These are phyloP conservation scores for Chlamydotis undulata DNA, from an alignment of 2,113 vertebrate species.

Conservation along the genomic window DNA sequence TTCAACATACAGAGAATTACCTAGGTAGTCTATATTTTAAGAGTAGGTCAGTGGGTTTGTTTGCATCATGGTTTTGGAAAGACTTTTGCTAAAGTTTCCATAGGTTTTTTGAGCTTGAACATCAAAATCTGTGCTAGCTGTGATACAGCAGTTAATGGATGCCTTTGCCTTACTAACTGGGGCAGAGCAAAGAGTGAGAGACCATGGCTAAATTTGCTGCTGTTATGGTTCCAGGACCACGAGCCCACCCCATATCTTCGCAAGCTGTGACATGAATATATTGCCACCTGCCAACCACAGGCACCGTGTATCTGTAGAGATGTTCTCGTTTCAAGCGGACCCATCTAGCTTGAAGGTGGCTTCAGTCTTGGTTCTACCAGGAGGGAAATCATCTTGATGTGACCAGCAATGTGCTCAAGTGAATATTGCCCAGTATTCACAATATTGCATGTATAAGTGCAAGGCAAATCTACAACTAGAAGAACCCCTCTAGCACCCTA, in stretches of 20 bases:
- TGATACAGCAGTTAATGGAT: background rate
- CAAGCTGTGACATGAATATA: background rate
- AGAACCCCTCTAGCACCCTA: background rate
- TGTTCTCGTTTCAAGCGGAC: background rate
- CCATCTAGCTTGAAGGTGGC: background rate
- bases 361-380: background rate
- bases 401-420: background rate
- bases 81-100: background rate
- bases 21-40: background rate
- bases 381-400: background rate
- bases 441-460: background rate
- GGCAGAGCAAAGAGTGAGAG: background rate
- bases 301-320: background rate
- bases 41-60: background rate
- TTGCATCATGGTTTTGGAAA: background rate
- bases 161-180: background rate
- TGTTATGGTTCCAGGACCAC: background rate
- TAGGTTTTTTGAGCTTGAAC: background rate
- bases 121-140: background rate
- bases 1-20: fast-evolving
- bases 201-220: background rate
- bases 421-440: background rate
- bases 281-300: background rate
- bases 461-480: background rate
- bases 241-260: background rate